Conservation (phyloP, 2,113 vertebrate species). For the Nyctereutes procyonoides region DNA sequence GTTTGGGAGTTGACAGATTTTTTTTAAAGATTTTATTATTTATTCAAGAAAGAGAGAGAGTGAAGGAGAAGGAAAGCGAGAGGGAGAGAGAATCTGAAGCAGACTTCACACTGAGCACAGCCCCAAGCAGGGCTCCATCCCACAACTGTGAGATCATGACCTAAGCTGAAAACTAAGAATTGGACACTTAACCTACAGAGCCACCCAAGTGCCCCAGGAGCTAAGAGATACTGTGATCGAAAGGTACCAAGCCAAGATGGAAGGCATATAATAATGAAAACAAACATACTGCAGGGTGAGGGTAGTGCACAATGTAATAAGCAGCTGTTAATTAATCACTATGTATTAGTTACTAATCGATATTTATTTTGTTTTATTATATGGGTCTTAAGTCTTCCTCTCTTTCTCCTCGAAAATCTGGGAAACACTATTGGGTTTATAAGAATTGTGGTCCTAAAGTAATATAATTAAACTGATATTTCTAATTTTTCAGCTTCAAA, state of each 20-base stretch:
- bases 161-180: not conserved
- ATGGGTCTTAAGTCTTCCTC: not conserved
- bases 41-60: not conserved
- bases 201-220: not conserved
- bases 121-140: not conserved
- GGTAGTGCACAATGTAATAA: not conserved
- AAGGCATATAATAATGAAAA: not conserved
- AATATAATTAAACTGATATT: conserved; percentile 12
- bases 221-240: not conserved
- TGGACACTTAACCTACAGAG: not conserved
- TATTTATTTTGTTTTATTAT: not conserved
- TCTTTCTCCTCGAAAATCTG: not conserved
- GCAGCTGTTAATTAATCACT: not conserved
- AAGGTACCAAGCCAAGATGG: not conserved
- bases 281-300: not conserved
- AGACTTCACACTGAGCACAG: not conserved
- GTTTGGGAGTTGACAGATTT: not conserved
- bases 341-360: not conserved
- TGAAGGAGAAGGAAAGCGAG: not conserved
- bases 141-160: not conserved
- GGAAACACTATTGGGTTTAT: not conserved
- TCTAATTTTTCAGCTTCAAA: conserved; percentile 18
- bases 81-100: not conserved
- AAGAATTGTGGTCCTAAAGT: not conserved
- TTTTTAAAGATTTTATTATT: not conserved